Percentiles rank a stretch among this genome's conserved stretches.
phyloP scores from a whole-genome alignment of 2,113 vertebrate species.

The Toxostoma redivivum region DNA sequence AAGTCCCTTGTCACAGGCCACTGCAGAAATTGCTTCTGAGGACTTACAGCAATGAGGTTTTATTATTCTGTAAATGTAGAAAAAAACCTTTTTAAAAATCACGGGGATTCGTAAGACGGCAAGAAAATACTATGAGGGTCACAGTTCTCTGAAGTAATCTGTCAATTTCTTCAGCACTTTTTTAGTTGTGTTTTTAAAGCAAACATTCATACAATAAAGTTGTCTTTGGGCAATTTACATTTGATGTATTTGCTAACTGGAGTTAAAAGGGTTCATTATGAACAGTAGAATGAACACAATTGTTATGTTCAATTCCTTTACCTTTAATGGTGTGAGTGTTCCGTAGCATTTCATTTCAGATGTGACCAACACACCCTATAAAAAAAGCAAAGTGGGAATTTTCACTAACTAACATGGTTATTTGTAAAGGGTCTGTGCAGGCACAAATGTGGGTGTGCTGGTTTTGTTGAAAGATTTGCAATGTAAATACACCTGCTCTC shows the following conservation, averaged over 20 bases:
- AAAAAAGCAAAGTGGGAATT: background rate
- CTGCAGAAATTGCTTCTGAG: background rate
- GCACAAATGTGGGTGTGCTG: background rate
- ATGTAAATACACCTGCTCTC: background rate
- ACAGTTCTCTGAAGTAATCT: background rate
- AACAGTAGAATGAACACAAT: background rate
- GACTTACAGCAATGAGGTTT: background rate
- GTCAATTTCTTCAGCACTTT: background rate
- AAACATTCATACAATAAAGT: background rate
- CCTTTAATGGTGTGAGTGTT: background rate
- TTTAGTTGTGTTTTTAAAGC: background rate
- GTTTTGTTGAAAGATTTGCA: background rate
- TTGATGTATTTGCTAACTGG: background rate
- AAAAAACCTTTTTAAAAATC: background rate
- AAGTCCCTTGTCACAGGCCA: background rate
- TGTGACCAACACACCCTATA: background rate
- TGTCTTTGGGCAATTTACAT: slow-evolving; percentile 30
- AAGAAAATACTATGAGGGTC: background rate
- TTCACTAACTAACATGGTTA: background rate
- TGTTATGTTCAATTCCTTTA: background rate
- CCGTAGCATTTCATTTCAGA: background rate
- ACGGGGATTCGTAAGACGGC: background rate
- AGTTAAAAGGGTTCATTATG: background rate
- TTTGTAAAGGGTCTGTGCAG: background rate
- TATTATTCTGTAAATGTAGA: background rate